phyloP scores from a whole-genome alignment of 2,888 invertebrate species.

The Phytoseiulus persimilis region DNA sequence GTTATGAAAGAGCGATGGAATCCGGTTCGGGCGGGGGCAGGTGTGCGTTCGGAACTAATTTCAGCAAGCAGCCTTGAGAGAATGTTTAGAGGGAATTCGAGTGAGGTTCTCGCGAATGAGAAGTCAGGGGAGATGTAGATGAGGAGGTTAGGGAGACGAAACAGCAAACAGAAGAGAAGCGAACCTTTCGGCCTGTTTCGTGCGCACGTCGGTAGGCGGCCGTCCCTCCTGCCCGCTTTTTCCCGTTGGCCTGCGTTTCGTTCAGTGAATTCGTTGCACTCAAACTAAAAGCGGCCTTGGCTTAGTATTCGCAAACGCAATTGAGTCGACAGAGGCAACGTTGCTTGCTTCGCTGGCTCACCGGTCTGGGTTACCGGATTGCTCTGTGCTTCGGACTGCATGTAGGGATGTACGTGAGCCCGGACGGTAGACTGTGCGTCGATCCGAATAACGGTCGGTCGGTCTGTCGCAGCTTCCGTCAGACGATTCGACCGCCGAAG shows the following conservation, averaged over 20 bases:
- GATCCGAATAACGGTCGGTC: neutral
- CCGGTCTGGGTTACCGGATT: neutral
- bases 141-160: neutral
- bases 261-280: slow-evolving; percentile 5
- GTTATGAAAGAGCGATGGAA: too few relatives aligned
- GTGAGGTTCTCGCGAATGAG: neutral
- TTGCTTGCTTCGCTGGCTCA: neutral
- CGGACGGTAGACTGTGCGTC: neutral
- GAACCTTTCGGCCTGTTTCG: neutral
- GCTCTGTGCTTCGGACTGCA: neutral
- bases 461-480: neutral
- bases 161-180: neutral
- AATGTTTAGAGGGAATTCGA: neutral
- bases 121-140: neutral
- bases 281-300: neutral
- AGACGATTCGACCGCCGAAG: too few relatives aligned
- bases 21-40: neutral
- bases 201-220: neutral
- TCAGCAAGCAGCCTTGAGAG: neutral
- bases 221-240: neutral
- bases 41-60: neutral
- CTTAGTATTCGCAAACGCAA: slow-evolving; percentile 5
- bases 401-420: neutral
- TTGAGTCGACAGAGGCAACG: neutral
- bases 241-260: neutral